These are phyloP conservation scores for Pluvianellus socialis DNA, from an alignment of 2,113 vertebrate species.

Conservation along the genomic window DNA sequence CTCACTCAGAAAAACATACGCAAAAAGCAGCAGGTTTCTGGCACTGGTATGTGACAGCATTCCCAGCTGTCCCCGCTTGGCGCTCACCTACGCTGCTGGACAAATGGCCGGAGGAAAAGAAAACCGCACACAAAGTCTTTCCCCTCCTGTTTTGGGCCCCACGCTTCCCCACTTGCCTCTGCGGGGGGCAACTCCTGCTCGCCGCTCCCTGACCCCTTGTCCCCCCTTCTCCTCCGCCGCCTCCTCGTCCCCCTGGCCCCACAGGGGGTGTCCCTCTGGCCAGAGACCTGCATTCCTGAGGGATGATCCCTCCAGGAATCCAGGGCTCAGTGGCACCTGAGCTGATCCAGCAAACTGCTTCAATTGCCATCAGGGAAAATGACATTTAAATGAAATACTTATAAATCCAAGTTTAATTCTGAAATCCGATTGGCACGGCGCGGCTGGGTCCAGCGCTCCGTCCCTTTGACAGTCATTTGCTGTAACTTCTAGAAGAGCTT, in stretches of 20 bases:
- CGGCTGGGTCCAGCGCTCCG: neutral
- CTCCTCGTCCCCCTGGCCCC: neutral
- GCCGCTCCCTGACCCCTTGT: neutral
- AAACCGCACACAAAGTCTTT: neutral
- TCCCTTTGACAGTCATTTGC: neutral
- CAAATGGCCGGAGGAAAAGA: neutral
- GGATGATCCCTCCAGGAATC: slow-evolving; percentile 4
- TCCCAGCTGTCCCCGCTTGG: neutral
- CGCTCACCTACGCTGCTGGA: neutral
- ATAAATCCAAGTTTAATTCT: neutral
- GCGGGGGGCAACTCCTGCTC: neutral
- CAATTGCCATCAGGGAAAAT: neutral
- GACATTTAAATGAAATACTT: neutral
- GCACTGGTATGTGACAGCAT: accelerated
- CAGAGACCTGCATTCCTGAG: neutral
- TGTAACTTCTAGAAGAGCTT: neutral
- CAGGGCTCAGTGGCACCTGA: neutral
- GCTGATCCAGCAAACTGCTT: neutral
- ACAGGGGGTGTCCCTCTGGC: neutral
- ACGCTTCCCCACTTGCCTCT: neutral
- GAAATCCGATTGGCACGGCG: accelerated
- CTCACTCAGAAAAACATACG: neutral
- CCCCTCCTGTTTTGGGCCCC: accelerated
- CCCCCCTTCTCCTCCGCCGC: neutral
- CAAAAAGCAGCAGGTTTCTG: neutral